Base-by-base conservation (phyloP, 2,113 vertebrate genomes). In the Odobenus rosmarus region DNA sequence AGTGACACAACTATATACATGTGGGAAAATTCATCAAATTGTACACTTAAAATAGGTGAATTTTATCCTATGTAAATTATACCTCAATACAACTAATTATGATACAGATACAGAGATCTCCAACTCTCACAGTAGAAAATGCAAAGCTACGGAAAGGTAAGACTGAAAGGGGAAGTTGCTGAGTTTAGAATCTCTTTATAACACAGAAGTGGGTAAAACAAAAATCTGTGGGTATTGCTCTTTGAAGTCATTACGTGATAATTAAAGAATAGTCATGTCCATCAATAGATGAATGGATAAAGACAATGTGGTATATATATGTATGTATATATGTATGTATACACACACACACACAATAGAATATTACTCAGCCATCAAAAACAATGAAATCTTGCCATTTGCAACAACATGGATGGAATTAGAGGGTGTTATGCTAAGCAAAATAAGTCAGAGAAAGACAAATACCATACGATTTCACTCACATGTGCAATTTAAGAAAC, bases 221-320 rank as follows among this genome's bases (percentile, higher is more conserved):
- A 79, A 57, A 23, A 81, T 31, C 31, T n/a, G 71, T 16, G 24
- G 24, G 10, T 46, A 42, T 89, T 86, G 86, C 72, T 77, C 36
- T 71, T 36, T 87, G 55, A 74, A 91, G 24, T 49, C 64, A 39
- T 53, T 53, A 71, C 24, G 18, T 91, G 55, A 86, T 87, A 91
- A 87, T 81, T 81, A 57, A 94, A 88, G 23, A 86, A 96, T 81
- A 90, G 86, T 86, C 59, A 26, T n/a, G 36, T n/a, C 67, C 67
- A 69, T n/a, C 33, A 69, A n/a, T 3, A n/a, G 67, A 69, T 19
- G 67, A 69, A 69, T 69, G 33, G 33, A 69, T 69, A 19, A 69
- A 33, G 31, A 33, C n/a, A 16, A 69, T n/a, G 33, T 69, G 33
- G 67, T n/a, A 19, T 19, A 69, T 19, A 46, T 9, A 46, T 46